Conservation (phyloP, 2,888 invertebrate species). For the Perdita meconis region DNA sequence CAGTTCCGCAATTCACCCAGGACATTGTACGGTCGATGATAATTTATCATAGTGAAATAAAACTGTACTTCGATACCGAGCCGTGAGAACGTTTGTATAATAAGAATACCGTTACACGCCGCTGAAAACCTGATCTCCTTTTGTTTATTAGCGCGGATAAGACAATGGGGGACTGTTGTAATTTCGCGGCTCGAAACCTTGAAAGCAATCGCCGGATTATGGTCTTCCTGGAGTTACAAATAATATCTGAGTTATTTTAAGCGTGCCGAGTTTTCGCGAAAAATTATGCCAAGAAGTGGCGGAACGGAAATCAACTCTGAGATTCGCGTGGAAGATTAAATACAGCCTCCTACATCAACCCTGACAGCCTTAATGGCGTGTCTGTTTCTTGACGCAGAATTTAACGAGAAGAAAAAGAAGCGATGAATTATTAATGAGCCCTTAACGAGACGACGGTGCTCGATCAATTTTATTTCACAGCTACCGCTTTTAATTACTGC, state of each 20-base stretch:
- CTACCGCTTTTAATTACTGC: background rate
- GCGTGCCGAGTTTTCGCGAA: too few relatives aligned
- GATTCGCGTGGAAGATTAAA: background rate
- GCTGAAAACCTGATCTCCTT: slow-evolving; percentile 41
- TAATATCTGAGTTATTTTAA: background rate
- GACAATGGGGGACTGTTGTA: slow-evolving; percentile 41
- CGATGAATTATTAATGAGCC: background rate
- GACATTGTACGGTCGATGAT: slow-evolving; percentile 12
- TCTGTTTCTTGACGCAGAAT: background rate
- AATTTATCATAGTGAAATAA: slow-evolving; percentile 39
- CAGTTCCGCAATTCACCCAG: slow-evolving; percentile 19
- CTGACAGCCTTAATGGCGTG: background rate
- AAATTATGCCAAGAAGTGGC: too few relatives aligned
- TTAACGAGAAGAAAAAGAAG: background rate
- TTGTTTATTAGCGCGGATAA: slow-evolving; percentile 40
- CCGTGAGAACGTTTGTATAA: slow-evolving; percentile 34
- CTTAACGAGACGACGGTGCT: too few relatives aligned
- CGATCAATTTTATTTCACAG: background rate
- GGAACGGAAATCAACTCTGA: too few relatives aligned
- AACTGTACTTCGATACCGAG: background rate
- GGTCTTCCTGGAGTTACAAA: background rate
- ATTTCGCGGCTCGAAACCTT: slow-evolving; percentile 35
- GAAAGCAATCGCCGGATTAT: slow-evolving; percentile 17
- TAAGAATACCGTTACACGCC: slow-evolving; percentile 30
- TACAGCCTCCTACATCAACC: background rate